Evolutionary conservation across 2,113 vertebrate genomes (phyloP), one percentile per base, ranked within the genome.

Genomic region (Lucifuga dentata): DNA sequence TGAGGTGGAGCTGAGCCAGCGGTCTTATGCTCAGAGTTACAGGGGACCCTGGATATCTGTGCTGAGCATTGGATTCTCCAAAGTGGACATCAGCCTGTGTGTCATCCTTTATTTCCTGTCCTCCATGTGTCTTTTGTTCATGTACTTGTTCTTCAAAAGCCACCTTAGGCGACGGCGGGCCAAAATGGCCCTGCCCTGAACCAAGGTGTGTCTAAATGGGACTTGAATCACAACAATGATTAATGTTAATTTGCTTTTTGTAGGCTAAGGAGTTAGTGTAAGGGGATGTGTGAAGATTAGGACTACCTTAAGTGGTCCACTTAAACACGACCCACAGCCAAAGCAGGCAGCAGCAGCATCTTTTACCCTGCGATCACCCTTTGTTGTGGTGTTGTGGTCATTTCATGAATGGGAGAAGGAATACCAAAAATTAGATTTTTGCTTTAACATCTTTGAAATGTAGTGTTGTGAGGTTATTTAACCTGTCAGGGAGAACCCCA

Each of bases 51-150:
- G 93, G 95, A 87, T 95, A 50, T 93, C 90, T 26, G 52, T 93
- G 72, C 86, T 98, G 0, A 95, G 88, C 5, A 84, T 94, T 10
- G 94, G 93, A 13, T 96, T 98, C 82, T 97, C 97, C 58, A 91
- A 89, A 62, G 60, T 95, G 86, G 97, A 98, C 75, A 40, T 97
- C 85, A 96, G 96, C 89, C 91, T 98, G 11, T 98, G 95, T 1
- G 81, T 97, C 10, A 78, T 93, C 21, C 93, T 99, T 5, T 99
- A 98, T 29, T 87, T 94, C 53, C 87, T 97, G 66, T 97, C 96
- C 53, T 93, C 91, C 70, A 78, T 95, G 89, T 96, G 95, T 68
- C 93, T 98, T 2, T 61, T 98, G 41, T 90, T 81, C 70, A 93
- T 97, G 94, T 98, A 94, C 70, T 83, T 94, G 11, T 98, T 93